These are phyloP conservation scores for Gastrophryne carolinensis DNA, from an alignment of 2,797 vertebrate species.

Conservation along the genomic window DNA sequence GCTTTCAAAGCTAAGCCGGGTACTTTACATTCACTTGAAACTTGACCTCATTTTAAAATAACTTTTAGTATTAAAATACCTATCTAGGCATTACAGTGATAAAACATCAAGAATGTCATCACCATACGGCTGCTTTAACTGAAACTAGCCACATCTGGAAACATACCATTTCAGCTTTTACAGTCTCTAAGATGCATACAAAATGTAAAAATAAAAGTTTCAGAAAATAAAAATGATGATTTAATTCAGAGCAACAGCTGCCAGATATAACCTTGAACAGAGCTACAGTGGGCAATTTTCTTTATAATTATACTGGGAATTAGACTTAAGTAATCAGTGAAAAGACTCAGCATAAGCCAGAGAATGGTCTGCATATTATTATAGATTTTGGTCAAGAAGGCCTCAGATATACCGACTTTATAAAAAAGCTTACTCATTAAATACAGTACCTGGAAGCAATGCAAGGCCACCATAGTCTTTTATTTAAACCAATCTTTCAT, in stretches of 20 bases:
- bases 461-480: conserved; percentile 44
- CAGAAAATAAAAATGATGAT: conserved; percentile 29
- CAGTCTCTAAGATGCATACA: conserved; percentile 30
- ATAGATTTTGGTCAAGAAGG: conserved; percentile 2
- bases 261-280: conserved; percentile 45
- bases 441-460: conserved; percentile 37
- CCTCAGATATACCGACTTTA: conserved; percentile 29
- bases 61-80: conserved; percentile 41
- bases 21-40: conserved; percentile 31
- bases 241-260: conserved; percentile 41
- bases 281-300: conserved; percentile 46
- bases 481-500: conserved; percentile 47
- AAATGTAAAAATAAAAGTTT: conserved; percentile 28
- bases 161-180: conserved; percentile 29
- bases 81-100: conserved; percentile 37
- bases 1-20: conserved; percentile 12
- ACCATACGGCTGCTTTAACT: conserved; percentile 29
- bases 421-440: conserved; percentile 27
- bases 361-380: conserved; percentile 33
- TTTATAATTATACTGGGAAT: conserved; percentile 50
- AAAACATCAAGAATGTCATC: conserved; percentile 43
- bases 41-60: conserved; percentile 47
- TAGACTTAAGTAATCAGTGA: conserved; percentile 46
- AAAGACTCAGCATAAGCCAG: conserved; percentile 29
- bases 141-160: conserved; percentile 46